Evolutionary conservation across 1,140 invertebrate genomes (phyloP), one percentile per base, ranked within the genome.

Genomic region (Eueides isabella): DNA sequence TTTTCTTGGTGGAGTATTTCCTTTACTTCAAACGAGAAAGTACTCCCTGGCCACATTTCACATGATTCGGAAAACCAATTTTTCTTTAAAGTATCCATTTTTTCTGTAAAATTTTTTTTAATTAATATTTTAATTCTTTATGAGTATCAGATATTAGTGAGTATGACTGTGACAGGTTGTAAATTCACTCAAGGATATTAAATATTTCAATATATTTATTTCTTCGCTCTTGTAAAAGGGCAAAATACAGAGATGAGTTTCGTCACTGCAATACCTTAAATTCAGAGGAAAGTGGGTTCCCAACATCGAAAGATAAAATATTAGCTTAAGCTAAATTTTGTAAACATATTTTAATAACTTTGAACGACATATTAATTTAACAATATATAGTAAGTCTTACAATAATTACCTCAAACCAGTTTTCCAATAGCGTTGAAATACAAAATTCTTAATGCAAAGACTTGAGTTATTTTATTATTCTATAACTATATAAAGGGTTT

Each of bases 11-110:
- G 96, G 1, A 99, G 91, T 3, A 99, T 92, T 83, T 97, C 94
- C 71, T 97, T 96, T 0, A 99, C 96, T 95, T 99, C 94, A 48
- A 99, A 92, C 0, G 98, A 99, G 85, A 99, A 96, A 11, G 96
- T 95, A 81, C 98, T 96, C 0, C 98, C 98, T 0, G 98, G 97
- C 98, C 98, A 99, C 76, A 99, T 94, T 5, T 96, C 95, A 84
- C 96, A 97, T 16, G 97, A 94, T 94, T 99, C 98, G 80, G 96
- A 98, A 84, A 98, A 99, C 98, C 98, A 99, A 67, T 97, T 97
- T 76, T 96, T 93, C 82, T 96, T 96, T 72, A 98, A 80, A 64
- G 76, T 76, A 80, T 95, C 87, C 94, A 95, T 95, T 61, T 26
- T 67, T 26, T 7, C 41, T 48, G 31, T 3, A 30, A 67, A 38